Percentiles rank a stretch among this genome's conserved stretches.
Evolutionary conservation across 2,113 vertebrate genomes (phyloP).

Genomic region (Tylochromis polylepis): DNA sequence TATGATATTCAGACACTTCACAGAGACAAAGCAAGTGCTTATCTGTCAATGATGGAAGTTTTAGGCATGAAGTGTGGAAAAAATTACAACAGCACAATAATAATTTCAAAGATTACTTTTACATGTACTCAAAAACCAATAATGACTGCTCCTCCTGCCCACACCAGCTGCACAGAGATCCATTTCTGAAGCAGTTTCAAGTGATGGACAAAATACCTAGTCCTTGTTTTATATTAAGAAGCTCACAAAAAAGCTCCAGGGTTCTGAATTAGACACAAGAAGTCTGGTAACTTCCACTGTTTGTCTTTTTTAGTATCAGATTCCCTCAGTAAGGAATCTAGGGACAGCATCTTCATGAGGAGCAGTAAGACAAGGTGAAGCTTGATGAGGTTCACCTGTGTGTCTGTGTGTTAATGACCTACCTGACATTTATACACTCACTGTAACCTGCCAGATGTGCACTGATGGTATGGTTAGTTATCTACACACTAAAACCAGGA

Average conservation of each 20-base stretch:
- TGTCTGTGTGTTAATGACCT: not conserved
- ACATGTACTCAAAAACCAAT: not conserved
- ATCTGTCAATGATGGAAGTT: not conserved
- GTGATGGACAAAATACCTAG: not conserved
- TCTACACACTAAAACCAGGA: not conserved
- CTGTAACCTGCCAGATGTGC: not conserved
- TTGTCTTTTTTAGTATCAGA: not conserved
- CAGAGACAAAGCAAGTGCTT: not conserved
- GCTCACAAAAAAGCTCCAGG: not conserved
- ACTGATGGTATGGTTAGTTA: not conserved
- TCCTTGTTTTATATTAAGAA: not conserved
- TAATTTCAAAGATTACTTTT: not conserved
- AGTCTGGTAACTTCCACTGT: not conserved
- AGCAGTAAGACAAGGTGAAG: not conserved
- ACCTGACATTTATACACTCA: not conserved
- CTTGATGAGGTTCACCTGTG: not conserved
- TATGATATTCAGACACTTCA: not conserved
- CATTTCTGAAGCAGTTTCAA: not conserved
- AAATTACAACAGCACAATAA: not conserved
- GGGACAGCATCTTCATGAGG: not conserved
- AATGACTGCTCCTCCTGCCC: not conserved
- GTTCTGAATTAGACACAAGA: not conserved
- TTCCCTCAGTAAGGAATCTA: not conserved
- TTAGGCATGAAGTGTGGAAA: not conserved
- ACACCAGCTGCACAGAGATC: not conserved